Base-by-base conservation (phyloP, 35 echinoderm and acorn worm genomes). In the Chiridota heheva region DNA sequence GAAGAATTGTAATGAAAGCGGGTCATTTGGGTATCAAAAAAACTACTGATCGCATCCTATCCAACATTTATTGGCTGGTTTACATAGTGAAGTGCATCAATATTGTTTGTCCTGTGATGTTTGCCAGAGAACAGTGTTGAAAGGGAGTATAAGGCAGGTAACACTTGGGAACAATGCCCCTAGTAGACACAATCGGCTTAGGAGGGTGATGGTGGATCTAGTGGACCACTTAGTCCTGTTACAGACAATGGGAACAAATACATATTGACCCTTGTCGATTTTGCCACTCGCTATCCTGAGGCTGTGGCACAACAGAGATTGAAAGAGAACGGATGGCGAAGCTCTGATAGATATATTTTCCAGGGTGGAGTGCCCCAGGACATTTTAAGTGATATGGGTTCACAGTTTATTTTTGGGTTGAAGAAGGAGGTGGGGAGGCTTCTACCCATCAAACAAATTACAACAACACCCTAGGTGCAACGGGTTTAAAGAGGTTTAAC, bases 21-120 rank as follows among this genome's bases (percentile, higher is more conserved):
- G 86, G 86, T 38, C 86, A 88, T 48, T 38, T 81, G 3, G 60
- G 86, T n/a, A 40, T 70, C 2, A 70, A 81, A 55, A 88, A 88
- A 42, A 81, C 55, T 10, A 5, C 10, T 17, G 76, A 88, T 32
- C 48, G 55, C 7, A 31, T 88, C 0, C 5, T 55, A 1, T 27
- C 62, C 18, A 40, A 56, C 7, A 81, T 88, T 58, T 88, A 88
- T 81, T 88, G 63, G 83, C 45, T 33, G 83, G 83, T 49, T 4
- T 86, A 16, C 7, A 40, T 12, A 32, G 71, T 60, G 83, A 86
- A 44, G 58, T 86, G 18, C 7, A n/a, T 4, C 1, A 72, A 29
- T 86, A 77, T 44, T 86, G 83, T 44, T 8, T 20, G 15, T 65
- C 82, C 15, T 76, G 82, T 60, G 82, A 84, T 22, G 27, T 84